Base-by-base conservation (phyloP, 1,140 invertebrate genomes). In the Heliconius melpomene region DNA sequence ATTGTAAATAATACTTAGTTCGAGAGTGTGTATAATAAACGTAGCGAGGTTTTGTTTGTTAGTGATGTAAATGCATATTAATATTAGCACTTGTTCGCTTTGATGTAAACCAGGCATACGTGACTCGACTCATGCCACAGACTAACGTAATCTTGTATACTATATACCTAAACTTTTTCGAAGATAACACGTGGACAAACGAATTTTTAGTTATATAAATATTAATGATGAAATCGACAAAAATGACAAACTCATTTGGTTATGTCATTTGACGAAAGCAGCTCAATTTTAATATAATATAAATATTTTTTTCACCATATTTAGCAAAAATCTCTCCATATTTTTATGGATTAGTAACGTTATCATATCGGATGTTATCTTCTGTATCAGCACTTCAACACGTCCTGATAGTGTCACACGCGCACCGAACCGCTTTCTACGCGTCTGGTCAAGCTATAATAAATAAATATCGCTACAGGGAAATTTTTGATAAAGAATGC, bases 41-140 rank as follows among this genome's bases (percentile, higher is more conserved):
- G 3, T 40, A 29, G 18, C 72, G n/a, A 46, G 38, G 6, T 74
- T 26, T 26, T 20, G 54, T 54, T 75, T 75, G 74, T 57, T 75
- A 52, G 54, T 66, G 57, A 60, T 66, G 60, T 66, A 29, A 29
- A 18, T n/a, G 20, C 32, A 57, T 57, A 75, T 75, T 54, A 36
- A 75, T 52, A 29, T 75, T 72, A 72, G 71, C 71, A 32, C 54
- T 71, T 77, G 66, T 71, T 32, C 40, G 36, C 23, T 74, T 70
- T 38, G 20, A 70, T 70, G 52, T 74, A 79, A 70, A 74, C 38
- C 36, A 79, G 5, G 72, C 78, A 73, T 86, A 86, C 83, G 85
- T 86, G 85, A 86, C 85, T 82, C 60, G 46, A 40, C 79, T 82
- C 84, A 86, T 74, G 84, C 79, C 75, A 76, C 60, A 29, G 60